Evolutionary conservation across 2,888 invertebrate species (phyloP), one percentile per base, ranked within the genome.

Genomic region (Copidosoma aretas): DNA sequence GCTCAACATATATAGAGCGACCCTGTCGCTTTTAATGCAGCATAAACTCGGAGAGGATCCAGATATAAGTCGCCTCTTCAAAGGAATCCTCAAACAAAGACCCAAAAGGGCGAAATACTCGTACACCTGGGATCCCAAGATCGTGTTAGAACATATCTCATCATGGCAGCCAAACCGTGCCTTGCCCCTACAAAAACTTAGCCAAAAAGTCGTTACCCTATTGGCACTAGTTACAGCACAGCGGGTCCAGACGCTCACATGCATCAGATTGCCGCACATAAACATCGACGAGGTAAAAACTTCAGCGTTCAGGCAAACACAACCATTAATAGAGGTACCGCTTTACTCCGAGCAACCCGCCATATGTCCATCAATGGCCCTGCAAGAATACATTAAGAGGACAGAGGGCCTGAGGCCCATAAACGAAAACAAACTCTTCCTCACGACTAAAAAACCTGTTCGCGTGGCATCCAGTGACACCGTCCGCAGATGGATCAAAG

Each of bases 61-160:
- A 1, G n/a, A 46, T 1, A 51, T 74, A 0, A 69, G 58, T 32
- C 71, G 72, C 66, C 71, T 74, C 65, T 74, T 68, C 32, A 72
- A 71, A 53, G 73, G 72, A 1, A 32, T 64, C 0, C 60, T 62
- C 19, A 32, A 49, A 3, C 1, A 58, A 14, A 72, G 63, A 52
- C 73, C 71, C 1, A 63, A 64, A 24, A 56, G 41, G 54, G 73
- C 75, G 5, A 75, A 67, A 63, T 77, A 80, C 67, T 70, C 78
- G 43, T 32, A 24, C 12, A 77, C 69, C 0, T 80, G 80, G 79
- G 74, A 81, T 24, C 66, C 60, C 10, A 19, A 41, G 12, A 5
- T n/a, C 15, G 59, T 65, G 1, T 10, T 65, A 24, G 19, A 59
- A 14, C 24, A 25, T 17, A 12, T 65, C 17, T n/a, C 15, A 43